Evolutionary conservation across 2,113 vertebrate genomes (phyloP), one percentile per base, ranked within the genome.

Genomic region (Pterophyllum scalare): DNA sequence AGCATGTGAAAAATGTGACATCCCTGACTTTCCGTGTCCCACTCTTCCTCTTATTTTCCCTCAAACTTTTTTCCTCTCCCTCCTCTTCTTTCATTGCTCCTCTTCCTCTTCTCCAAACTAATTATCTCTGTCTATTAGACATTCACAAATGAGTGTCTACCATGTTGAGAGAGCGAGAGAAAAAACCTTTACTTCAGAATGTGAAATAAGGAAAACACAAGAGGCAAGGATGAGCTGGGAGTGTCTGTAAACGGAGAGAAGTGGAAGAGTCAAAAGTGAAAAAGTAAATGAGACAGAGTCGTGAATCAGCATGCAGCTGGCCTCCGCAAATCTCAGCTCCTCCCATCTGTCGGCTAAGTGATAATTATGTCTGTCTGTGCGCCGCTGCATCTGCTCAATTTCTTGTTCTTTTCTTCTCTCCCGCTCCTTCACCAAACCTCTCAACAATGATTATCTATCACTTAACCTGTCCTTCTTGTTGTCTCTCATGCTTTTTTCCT

Each of bases 261-360:
- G 76, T 7, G 43, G 24, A 35, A 19, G 31, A 62, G 54, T 70
- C 77, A 80, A 76, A 72, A 46, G 62, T 78, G 77, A 87, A 64
- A 33, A 67, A 76, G 24, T 79, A 75, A 79, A 77, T 31, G 61
- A 80, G 61, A 9, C 72, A 15, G 54, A 75, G n/a, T 79, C 2
- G 17, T 52, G 80, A 82, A 85, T 79, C 65, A 33, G 79, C 67
- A 77, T 72, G 56, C 70, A 80, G 61, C 76, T 77, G 82, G 58
- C 24, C 62, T 80, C 79, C 20, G 82, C 26, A 83, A 43, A 83
- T 62, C 49, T 59, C 57, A 67, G 24, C 59, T 75, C 52, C 72
- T 80, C 80, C 54, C 54, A 22, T 79, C 76, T 58, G 57, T 82
- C 75, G 64, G 28, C 56, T 40, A 14, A 38, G 28, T 79, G 79